These are phyloP conservation scores for Magallana gigas DNA, from an alignment of 1,140 invertebrate genomes.

Conservation along the genomic window DNA sequence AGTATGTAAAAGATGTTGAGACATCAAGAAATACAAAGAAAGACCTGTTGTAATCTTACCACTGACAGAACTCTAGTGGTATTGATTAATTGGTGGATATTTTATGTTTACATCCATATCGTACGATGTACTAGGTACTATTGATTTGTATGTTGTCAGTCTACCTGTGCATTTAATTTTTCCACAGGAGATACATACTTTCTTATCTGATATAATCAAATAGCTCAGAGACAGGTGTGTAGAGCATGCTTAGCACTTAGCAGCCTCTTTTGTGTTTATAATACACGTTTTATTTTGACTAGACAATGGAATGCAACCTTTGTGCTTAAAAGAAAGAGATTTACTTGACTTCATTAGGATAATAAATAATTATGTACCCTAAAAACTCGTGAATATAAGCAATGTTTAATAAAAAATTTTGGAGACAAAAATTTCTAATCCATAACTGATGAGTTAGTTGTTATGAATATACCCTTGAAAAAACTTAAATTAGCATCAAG, in stretches of 20 bases:
- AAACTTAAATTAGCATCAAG: too few relatives aligned
- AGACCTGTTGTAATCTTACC: background rate
- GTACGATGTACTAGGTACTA: background rate
- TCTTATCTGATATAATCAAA: too few relatives aligned
- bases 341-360: background rate
- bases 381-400: too few relatives aligned
- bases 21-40: background rate
- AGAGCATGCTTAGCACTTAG: too few relatives aligned
- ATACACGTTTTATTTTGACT: background rate
- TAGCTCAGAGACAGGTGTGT: too few relatives aligned
- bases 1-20: background rate
- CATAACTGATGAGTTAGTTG: too few relatives aligned
- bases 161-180: background rate
- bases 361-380: too few relatives aligned
- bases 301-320: background rate
- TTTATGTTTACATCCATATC: background rate
- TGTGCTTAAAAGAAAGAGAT: background rate
- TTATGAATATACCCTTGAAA: too few relatives aligned
- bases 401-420: too few relatives aligned
- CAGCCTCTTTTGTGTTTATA: too few relatives aligned
- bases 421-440: too few relatives aligned
- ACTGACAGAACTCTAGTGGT: background rate
- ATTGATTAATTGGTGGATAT: background rate
- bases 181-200: too few relatives aligned
- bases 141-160: slow-evolving; percentile 15